Evolutionary conservation across 2,888 invertebrate species (phyloP), one percentile per base, ranked within the genome.

Genomic region (Netelia inedita): DNA sequence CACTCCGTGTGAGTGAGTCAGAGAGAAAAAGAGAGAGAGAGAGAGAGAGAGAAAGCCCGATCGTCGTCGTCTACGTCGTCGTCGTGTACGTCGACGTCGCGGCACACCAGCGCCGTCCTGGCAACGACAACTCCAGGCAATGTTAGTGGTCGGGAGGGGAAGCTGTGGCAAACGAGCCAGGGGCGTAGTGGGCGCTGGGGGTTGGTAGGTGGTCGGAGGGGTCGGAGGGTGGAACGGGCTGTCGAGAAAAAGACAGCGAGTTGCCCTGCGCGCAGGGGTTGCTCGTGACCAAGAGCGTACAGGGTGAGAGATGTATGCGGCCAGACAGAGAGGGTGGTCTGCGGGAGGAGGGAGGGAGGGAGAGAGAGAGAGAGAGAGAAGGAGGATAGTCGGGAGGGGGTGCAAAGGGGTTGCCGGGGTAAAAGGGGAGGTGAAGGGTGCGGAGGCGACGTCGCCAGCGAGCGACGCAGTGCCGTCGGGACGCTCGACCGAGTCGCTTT

Each of bases 401-500:
- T 85, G 71, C 82, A 79, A 59, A 79, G 68, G 74, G 78, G 63
- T 78, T 61, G 50, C 55, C 71, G 85, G 79, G 79, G 50, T 68
- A 75, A 92, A 94, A 91, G 90, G 87, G 19, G 69, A 76, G 61
- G 82, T 55, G 43, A 87, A 88, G 92, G 92, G 90, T 89, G 91
- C 90, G 89, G 90, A 91, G 90, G 89, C 91, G 91, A 90, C 92
- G 91, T 91, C 93, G 91, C 89, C 91, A 90, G 88, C 91, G 91
- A 91, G 92, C 92, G 93, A 93, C 92, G 94, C 92, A 92, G 92
- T 93, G 92, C 92, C 91, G 92, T 92, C 92, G 93, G 92, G 90
- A 92, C 91, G 91, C 93, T 92, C 92, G 92, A 90, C 90, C 90
- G 90, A 88, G 91, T 88, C 86, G 89, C 90, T 90, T 69, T 82